Conservation (phyloP, 1,140 invertebrate species). For the Lasaia peninsularis region DNA sequence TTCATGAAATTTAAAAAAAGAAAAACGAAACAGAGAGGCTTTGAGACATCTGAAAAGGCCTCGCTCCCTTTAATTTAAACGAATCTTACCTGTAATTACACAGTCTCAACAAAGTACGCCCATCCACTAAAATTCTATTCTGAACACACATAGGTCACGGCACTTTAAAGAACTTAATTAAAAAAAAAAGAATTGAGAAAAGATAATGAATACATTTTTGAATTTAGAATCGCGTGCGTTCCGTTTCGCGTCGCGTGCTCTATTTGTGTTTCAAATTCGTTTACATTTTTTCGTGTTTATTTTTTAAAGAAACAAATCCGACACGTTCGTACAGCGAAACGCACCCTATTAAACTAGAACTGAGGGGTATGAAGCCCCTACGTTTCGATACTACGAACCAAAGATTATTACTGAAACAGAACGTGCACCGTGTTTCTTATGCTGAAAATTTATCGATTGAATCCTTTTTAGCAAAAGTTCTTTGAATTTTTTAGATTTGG, state of each 20-base stretch:
- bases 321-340: conserved; percentile 29
- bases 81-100: conserved; percentile 47
- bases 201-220: conserved; percentile 21
- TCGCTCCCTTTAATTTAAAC: conserved; percentile 1
- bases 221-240: conserved; percentile 26
- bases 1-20: not conserved
- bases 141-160: conserved; percentile 35
- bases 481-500: not conserved
- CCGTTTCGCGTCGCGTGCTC: conserved; percentile 32
- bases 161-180: conserved; percentile 30
- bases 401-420: conserved; percentile 32
- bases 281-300: conserved; percentile 59
- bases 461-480: not conserved
- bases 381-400: conserved; percentile 53
- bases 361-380: conserved; percentile 58
- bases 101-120: conserved; percentile 29
- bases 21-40: not conserved
- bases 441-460: not conserved
- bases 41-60: conserved; percentile 1
- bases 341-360: conserved; percentile 42
- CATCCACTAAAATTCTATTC: conserved; percentile 25
- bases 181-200: conserved; percentile 18
- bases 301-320: conserved; percentile 16
- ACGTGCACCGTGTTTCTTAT: conserved; percentile 11
- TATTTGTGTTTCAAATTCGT: conserved; percentile 34